These are phyloP conservation scores for Drosophila kepulauana DNA, from an alignment of 1,140 invertebrate genomes.

Conservation along the genomic window DNA sequence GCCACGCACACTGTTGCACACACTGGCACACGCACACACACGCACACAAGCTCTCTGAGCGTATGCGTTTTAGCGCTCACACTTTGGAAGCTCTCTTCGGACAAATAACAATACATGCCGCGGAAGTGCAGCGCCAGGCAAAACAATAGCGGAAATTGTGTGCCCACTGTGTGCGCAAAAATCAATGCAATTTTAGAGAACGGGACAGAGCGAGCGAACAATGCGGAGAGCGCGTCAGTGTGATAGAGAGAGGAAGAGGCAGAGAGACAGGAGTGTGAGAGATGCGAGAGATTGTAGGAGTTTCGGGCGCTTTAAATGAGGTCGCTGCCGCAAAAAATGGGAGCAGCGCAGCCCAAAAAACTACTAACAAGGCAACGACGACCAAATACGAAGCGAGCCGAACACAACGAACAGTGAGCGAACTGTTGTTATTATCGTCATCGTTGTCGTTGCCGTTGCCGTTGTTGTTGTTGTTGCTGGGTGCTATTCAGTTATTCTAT, in stretches of 20 bases:
- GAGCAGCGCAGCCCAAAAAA: conserved; percentile 56
- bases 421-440: conserved; percentile 43
- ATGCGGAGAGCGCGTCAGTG: conserved; percentile 2
- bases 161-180: conserved; percentile 58
- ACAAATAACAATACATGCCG: conserved; percentile 50
- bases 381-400: conserved; percentile 64
- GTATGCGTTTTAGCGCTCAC: conserved; percentile 39
- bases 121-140: conserved; percentile 79
- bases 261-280: conserved; percentile 1
- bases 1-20: conserved; percentile 38
- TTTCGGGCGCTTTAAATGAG: conserved; percentile 52
- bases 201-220: conserved; percentile 1
- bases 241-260: conserved; percentile 11
- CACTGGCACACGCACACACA: conserved; percentile 28
- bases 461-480: conserved; percentile 11
- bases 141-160: conserved; percentile 82
- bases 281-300: conserved; percentile 13
- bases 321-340: conserved; percentile 66
- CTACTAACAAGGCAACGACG: conserved; percentile 45
- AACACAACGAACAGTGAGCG: conserved; percentile 55
- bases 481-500: conserved; percentile 75
- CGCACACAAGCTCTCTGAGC: conserved; percentile 32
- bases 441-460: conserved; percentile 18
- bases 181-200: conserved; percentile 56
- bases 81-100: conserved; percentile 41